These are phyloP conservation scores for Herminia tarsipennalis DNA, from an alignment of 2,888 invertebrate genomes.

Conservation along the genomic window DNA sequence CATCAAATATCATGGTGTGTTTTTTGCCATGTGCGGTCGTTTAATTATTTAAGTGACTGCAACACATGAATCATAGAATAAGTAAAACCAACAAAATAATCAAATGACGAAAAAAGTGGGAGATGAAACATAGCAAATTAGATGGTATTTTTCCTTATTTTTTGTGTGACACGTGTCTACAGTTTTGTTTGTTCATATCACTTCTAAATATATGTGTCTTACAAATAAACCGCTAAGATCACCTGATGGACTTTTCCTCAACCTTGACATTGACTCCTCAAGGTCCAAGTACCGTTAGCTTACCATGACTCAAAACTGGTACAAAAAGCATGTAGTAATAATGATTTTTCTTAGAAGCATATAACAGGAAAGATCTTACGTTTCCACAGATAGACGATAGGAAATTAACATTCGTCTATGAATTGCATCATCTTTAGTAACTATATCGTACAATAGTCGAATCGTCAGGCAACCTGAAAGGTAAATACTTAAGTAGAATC, in stretches of 20 bases:
- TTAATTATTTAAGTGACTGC: too few relatives aligned
- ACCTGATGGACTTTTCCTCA: slow-evolving; percentile 32
- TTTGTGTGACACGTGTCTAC: slow-evolving; percentile 1
- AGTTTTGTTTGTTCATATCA: too few relatives aligned
- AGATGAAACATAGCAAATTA: too few relatives aligned
- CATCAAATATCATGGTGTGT: too few relatives aligned
- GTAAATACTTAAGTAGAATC: too few relatives aligned
- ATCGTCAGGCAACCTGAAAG: not conserved
- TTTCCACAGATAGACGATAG: not conserved
- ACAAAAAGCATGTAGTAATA: slow-evolving; percentile 30
- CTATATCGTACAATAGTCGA: not conserved
- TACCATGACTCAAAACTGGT: slow-evolving; percentile 31
- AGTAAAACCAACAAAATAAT: too few relatives aligned
- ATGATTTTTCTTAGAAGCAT: slow-evolving; percentile 28
- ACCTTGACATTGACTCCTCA: slow-evolving; percentile 41
- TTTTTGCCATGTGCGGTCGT: too few relatives aligned
- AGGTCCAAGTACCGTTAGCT: slow-evolving; percentile 41
- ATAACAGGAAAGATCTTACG: slow-evolving; percentile 31
- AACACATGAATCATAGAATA: too few relatives aligned
- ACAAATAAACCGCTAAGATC: not conserved
- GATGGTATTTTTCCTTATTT: too few relatives aligned
- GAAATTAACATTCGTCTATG: not conserved
- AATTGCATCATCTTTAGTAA: slow-evolving; percentile 1
- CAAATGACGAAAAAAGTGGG: too few relatives aligned
- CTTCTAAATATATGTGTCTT: not conserved